Base-by-base conservation (phyloP, 2,113 vertebrate genomes). In the Acrocephalus kingi region DNA sequence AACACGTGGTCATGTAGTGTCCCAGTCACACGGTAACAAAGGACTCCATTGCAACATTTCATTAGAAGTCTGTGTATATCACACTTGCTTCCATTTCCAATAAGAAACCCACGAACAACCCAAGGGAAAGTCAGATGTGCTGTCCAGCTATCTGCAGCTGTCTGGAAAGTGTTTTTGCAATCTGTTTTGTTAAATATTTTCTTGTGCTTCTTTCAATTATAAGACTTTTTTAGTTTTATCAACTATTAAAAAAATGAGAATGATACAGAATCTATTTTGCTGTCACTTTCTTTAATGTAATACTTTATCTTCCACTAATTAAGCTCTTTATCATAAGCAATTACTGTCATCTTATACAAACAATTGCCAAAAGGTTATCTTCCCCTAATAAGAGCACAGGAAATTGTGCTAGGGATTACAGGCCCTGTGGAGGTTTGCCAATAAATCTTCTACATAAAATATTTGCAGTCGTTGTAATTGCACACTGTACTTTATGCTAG, bases 351-450 rank as follows among this genome's bases (percentile, higher is more conserved):
- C 61, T 76, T 90, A 61, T 43, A 77, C 81, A 93, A 97, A 87
- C 79, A 82, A 73, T 89, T 90, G 90, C 76, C 76, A 78, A 96
- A 92, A 95, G 88, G 88, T 94, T 97, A 92, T 96, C 92, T 89
- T 86, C 54, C 51, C 92, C 91, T 93, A 89, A 46, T 93, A 88
- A 90, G 89, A 92, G 76, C 68, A 84, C 83, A 95, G 92, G 86
- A 96, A 95, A 92, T 92, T 92, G 58, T 92, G 86, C 69, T 90
- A 94, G 54, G 80, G 92, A 93, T 96, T 96, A 90, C 49, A 92
- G 69, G 20, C 86, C 69, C 46, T 69, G 27, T 89, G 91, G 88
- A 96, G n/a, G 20, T 79, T 95, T 96, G 72, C 66, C 90, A 93
- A 3, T 95, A 92, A 94, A 89, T 90, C 88, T 92, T 89, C 59